Evolutionary conservation across 2,113 vertebrate species (phyloP).

Genomic region (Taxidea taxus): DNA sequence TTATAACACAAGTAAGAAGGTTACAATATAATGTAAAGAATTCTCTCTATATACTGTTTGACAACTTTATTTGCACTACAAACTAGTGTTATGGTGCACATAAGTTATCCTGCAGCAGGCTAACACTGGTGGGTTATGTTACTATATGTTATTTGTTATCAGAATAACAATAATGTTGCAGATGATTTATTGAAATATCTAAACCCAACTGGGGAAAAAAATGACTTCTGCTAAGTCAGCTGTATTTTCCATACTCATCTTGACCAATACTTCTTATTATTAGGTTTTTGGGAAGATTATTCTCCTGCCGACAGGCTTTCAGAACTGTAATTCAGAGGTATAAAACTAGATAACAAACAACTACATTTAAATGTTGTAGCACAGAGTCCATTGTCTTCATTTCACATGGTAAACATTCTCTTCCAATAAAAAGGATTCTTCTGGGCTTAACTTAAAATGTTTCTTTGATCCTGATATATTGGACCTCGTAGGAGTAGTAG

Average conservation of each 20-base stretch:
- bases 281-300: background rate
- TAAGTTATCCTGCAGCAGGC: conserved; percentile 4
- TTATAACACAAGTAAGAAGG: background rate
- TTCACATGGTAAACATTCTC: background rate
- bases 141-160: conserved; percentile 22
- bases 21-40: conserved; percentile 51
- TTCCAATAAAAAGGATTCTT: background rate
- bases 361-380: background rate
- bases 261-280: background rate
- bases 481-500: background rate
- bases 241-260: background rate
- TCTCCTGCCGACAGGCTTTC: background rate
- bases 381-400: background rate
- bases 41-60: background rate
- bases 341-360: conserved; percentile 37
- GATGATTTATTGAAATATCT: background rate
- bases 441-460: background rate
- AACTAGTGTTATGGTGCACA: background rate
- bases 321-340: background rate
- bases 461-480: background rate
- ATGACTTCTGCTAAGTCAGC: background rate
- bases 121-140: background rate
- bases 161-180: conserved; percentile 22
- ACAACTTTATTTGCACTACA: conserved; percentile 56
- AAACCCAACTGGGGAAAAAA: background rate